These are phyloP conservation scores for Cheilosia grossa DNA, from an alignment of 2,888 invertebrate genomes.

Conservation along the genomic window DNA sequence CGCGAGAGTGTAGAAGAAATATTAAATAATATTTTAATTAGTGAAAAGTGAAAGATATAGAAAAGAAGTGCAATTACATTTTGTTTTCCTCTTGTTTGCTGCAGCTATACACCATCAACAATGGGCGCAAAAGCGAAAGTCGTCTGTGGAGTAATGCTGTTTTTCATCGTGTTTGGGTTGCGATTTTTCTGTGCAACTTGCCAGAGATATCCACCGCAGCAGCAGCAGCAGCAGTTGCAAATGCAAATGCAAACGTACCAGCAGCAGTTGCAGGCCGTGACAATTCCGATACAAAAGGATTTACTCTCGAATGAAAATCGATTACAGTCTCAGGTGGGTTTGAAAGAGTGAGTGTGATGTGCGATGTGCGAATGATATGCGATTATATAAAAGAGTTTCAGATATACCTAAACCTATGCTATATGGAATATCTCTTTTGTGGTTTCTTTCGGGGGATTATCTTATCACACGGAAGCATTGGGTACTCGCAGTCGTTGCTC, in stretches of 20 bases:
- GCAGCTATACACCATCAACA: conserved; percentile 11
- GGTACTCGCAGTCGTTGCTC: background rate
- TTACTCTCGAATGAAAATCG: conserved; percentile 71
- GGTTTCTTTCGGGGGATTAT: conserved; percentile 7
- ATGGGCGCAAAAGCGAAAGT: conserved; percentile 76
- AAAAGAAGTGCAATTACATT: conserved; percentile 3
- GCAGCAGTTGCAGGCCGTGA: conserved; percentile 62
- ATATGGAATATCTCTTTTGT: background rate
- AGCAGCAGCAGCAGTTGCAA: conserved; percentile 47
- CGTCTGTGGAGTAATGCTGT: conserved; percentile 70
- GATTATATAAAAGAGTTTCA: background rate
- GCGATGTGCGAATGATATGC: background rate
- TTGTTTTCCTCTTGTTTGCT: conserved; percentile 7
- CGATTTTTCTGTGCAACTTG: conserved; percentile 75
- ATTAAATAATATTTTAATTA: conserved; percentile 14
- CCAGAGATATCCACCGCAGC: conserved; percentile 67
- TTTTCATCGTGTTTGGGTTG: conserved; percentile 75
- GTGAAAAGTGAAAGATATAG: conserved; percentile 64
- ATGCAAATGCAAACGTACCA: conserved; percentile 57
- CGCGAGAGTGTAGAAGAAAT: conserved; percentile 28
- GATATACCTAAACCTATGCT: background rate
- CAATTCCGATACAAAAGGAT: conserved; percentile 71
- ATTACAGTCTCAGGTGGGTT: conserved; percentile 73
- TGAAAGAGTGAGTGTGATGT: conserved; percentile 12
- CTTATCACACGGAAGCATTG: conserved; percentile 25